Evolutionary conservation across 92 coral and sea anemone genomes (phyloP), one percentile per base, ranked within the genome.

Genomic region (Isaurus tuberculatus): DNA sequence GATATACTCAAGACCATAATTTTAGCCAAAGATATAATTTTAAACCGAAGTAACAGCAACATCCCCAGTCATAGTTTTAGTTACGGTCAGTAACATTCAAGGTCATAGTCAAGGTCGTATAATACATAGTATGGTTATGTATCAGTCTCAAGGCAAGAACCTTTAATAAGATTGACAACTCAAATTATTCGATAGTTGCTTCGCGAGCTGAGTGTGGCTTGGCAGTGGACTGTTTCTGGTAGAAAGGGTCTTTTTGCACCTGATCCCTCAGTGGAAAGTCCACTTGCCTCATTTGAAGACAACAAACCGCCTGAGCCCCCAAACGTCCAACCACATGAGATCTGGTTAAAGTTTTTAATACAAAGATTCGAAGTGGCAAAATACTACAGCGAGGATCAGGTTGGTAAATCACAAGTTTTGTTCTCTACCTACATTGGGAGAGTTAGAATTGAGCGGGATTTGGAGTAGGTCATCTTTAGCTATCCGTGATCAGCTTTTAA

Each of bases 221-320:
- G 99, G 99, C 99, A 97, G 90, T 97, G 99, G 99, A 97, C 98
- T 6, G 99, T 92, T 9, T 84, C 94, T 75, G 90, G 98, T 51
- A 92, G 98, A 58, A 90, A 91, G 33, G 99, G 99, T 30, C 74
- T 97, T 31, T 97, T 97, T 84, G 90, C 97, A 9, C 85, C 83
- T 15, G 93, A 91, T 75, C 77, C 84, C 25, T 83, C 90, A n/a
- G 61, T 65, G 5, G 92, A 89, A 23, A 97, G 95, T 74, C 99
- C 99, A 13, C 88, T 97, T 79, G 94, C 97, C 40, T 92, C 92
- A 5, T 92, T 91, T 71, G 94, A 93, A 48, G 97, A 97, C 75
- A 87, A 91, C 80, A 89, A 91, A 84, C 94, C 91, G 34, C 99
- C 99, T 73, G 86, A 84, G 68, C 91, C 99, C 48, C 98, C 97